These are phyloP conservation scores for Stenurella melanura DNA, from an alignment of 2,888 invertebrate genomes.

Conservation along the genomic window DNA sequence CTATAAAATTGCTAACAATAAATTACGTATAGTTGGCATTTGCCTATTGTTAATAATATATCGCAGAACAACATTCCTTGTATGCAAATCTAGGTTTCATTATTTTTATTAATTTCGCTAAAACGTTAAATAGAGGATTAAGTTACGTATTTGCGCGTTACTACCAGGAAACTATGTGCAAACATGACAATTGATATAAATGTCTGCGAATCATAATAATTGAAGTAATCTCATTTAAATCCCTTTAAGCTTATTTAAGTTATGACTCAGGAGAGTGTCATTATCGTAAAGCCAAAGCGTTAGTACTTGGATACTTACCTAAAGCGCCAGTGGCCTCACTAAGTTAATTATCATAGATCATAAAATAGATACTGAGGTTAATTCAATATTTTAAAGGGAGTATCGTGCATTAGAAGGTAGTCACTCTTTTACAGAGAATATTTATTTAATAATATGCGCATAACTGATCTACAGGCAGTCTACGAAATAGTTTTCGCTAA, in stretches of 20 bases:
- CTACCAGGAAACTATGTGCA: slow-evolving; percentile 31
- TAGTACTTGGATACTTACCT: background rate
- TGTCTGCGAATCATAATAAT: slow-evolving; percentile 8
- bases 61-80: slow-evolving; percentile 21
- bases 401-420: no score
- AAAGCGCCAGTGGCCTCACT: background rate
- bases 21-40: slow-evolving; percentile 20
- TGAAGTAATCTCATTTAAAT: slow-evolving; percentile 17
- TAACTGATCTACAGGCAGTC: no score
- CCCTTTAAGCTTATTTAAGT: background rate
- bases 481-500: no score
- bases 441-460: no score
- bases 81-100: slow-evolving; percentile 27
- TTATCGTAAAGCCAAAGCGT: background rate
- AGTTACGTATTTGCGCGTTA: slow-evolving; percentile 9
- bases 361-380: no score
- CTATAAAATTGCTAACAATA: slow-evolving; percentile 26
- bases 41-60: slow-evolving; percentile 14
- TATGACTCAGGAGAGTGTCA: slow-evolving; percentile 18
- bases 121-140: slow-evolving; percentile 32
- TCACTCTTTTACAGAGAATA: no score
- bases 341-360: background rate
- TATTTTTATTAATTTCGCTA: slow-evolving; percentile 38
- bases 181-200: slow-evolving; percentile 21
- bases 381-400: no score